phyloP scores from a whole-genome alignment of 2,113 vertebrate species.

The Larimichthys crocea region DNA sequence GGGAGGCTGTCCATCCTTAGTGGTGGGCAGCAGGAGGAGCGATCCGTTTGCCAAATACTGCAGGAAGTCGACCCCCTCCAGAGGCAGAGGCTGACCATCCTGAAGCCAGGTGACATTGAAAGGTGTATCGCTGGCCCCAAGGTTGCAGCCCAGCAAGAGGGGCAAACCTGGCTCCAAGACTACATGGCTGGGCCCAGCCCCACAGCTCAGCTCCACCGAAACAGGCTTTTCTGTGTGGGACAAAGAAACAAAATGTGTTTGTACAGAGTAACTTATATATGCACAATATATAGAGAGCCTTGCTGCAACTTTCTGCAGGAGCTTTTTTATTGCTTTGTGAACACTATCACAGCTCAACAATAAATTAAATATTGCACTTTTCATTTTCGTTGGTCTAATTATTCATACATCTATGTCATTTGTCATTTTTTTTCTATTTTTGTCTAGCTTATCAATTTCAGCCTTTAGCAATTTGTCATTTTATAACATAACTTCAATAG shows the following conservation, averaged over 20 bases:
- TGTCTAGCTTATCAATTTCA: constrained; percentile 17
- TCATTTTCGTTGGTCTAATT: not conserved
- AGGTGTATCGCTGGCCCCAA: constrained; percentile 82
- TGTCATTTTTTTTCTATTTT: constrained; percentile 30
- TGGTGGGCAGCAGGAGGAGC: constrained; percentile 82
- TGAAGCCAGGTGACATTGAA: constrained; percentile 91
- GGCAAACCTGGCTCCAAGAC: constrained; percentile 87
- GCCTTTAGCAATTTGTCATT: constrained; percentile 29
- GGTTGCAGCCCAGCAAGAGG: constrained; percentile 89
- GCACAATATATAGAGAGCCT: not conserved
- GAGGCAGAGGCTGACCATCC: constrained; percentile 82
- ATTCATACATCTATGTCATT: constrained; percentile 10
- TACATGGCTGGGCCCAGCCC: constrained; percentile 88
- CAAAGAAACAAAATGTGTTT: constrained; percentile 20
- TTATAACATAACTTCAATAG: constrained; percentile 37
- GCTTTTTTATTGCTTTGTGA: constrained; percentile 8
- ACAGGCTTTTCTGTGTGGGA: constrained; percentile 85
- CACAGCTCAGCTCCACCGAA: constrained; percentile 92
- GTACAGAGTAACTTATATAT: not conserved
- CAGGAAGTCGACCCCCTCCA: constrained; percentile 80
- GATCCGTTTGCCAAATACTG: constrained; percentile 89
- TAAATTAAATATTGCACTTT: not conserved
- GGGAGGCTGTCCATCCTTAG: constrained; percentile 56
- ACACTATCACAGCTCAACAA: not conserved
- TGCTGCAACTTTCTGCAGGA: not conserved